A percentile compares a stretch with the other conserved stretches of the same genome.
These are phyloP conservation scores for Mormyrus hasselquistii DNA, from an alignment of 2,797 vertebrate species.

Conservation along the genomic window DNA sequence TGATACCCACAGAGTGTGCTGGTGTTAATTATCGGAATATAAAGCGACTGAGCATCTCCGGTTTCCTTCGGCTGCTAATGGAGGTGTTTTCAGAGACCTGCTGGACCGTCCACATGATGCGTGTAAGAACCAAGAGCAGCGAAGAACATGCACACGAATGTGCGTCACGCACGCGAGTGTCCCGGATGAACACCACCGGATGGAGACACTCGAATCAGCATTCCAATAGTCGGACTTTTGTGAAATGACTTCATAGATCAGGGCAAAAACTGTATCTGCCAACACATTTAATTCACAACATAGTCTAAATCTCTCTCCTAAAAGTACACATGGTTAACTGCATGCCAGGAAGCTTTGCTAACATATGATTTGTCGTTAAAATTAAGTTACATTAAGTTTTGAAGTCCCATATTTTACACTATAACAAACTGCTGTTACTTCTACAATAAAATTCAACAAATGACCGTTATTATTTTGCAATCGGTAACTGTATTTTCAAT, in stretches of 20 bases:
- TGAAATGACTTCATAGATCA: background rate
- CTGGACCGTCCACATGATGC: background rate
- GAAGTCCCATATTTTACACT: background rate
- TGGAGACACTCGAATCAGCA: background rate
- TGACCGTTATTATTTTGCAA: background rate
- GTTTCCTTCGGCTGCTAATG: background rate
- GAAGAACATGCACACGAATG: background rate
- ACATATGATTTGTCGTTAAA: background rate
- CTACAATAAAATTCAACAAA: background rate
- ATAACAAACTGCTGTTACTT: background rate
- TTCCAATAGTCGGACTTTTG: background rate
- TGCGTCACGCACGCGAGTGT: background rate
- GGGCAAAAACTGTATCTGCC: background rate
- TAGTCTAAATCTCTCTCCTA: background rate
- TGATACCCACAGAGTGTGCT: background rate
- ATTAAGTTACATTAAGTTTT: background rate
- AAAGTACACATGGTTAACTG: background rate
- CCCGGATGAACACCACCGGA: background rate
- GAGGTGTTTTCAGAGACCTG: background rate
- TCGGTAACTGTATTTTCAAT: background rate
- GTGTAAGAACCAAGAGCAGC: background rate
- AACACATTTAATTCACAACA: background rate
- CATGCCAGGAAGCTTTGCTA: background rate
- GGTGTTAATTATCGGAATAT: background rate
- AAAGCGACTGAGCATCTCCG: background rate